These are phyloP conservation scores for Macrophya alboannulata DNA, from an alignment of 2,888 invertebrate species.

Conservation along the genomic window DNA sequence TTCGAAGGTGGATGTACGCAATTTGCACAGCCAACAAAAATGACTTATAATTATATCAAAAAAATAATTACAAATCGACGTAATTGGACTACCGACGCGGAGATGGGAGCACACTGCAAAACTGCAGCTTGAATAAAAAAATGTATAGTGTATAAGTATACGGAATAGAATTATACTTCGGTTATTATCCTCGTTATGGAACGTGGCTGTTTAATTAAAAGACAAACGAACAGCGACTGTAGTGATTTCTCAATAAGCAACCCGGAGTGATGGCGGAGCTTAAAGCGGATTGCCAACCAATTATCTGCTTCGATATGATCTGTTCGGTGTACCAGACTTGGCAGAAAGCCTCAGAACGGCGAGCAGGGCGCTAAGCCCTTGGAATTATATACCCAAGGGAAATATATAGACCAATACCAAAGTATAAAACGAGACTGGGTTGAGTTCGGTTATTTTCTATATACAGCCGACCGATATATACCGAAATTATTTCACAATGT, in stretches of 20 bases:
- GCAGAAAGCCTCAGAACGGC: slow-evolving; percentile 45
- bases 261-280: slow-evolving; percentile 60
- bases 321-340: slow-evolving; percentile 58
- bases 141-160: neutral
- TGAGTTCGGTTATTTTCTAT: slow-evolving; percentile 40
- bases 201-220: slow-evolving; percentile 48
- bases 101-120: too few species aligned
- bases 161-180: neutral
- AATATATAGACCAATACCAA: slow-evolving; percentile 52
- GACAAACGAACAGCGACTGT: slow-evolving; percentile 44
- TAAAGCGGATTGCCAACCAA: slow-evolving; percentile 77
- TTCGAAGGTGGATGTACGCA: neutral
- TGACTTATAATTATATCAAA: neutral
- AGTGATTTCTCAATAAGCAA: slow-evolving; percentile 55
- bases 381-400: slow-evolving; percentile 55
- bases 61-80: neutral
- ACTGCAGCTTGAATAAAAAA: too few species aligned
- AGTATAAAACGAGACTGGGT: slow-evolving; percentile 51
- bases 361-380: slow-evolving; percentile 54
- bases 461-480: slow-evolving; percentile 21
- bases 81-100: neutral
- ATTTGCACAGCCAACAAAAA: neutral
- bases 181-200: neutral
- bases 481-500: neutral
- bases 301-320: slow-evolving; percentile 78